These are phyloP conservation scores for Sarcophaga subvicina DNA, from an alignment of 2,888 invertebrate genomes.

Conservation along the genomic window DNA sequence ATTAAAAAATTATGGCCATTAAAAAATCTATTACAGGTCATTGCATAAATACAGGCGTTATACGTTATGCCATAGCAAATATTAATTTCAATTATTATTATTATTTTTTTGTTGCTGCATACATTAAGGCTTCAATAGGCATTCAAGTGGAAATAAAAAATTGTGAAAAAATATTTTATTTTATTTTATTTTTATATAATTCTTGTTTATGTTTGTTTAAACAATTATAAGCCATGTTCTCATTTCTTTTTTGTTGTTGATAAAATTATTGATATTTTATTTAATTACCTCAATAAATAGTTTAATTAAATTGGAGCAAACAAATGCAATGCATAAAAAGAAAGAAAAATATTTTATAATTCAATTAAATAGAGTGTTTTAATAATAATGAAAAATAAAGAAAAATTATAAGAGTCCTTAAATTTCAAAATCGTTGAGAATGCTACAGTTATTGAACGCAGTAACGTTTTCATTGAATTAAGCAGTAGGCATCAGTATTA, in stretches of 20 bases:
- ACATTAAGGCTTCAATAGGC: no score
- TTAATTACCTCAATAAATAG: constrained; percentile 33
- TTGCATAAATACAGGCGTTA: neutral
- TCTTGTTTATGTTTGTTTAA: neutral
- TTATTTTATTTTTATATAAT: neutral
- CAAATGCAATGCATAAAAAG: neutral
- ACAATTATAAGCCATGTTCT: no score
- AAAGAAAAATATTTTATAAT: no score
- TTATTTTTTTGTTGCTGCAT: neutral
- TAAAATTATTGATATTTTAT: constrained; percentile 4
- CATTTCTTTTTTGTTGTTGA: neutral
- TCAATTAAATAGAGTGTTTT: no score
- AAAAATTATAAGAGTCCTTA: no score
- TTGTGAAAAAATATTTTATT: neutral
- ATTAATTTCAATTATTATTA: neutral
- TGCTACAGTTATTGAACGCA: no score
- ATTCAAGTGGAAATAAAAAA: no score
- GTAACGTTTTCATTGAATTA: no score
- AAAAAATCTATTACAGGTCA: neutral
- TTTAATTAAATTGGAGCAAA: constrained; percentile 17
- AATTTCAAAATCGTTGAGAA: no score
- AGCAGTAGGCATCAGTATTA: no score
- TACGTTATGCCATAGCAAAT: neutral
- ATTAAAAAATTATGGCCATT: neutral
- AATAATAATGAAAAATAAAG: no score